A percentile compares a stretch with the other conserved stretches of the same genome.
These are phyloP conservation scores for Dendrolimus houi DNA, from an alignment of 2,888 invertebrate species.

Conservation along the genomic window DNA sequence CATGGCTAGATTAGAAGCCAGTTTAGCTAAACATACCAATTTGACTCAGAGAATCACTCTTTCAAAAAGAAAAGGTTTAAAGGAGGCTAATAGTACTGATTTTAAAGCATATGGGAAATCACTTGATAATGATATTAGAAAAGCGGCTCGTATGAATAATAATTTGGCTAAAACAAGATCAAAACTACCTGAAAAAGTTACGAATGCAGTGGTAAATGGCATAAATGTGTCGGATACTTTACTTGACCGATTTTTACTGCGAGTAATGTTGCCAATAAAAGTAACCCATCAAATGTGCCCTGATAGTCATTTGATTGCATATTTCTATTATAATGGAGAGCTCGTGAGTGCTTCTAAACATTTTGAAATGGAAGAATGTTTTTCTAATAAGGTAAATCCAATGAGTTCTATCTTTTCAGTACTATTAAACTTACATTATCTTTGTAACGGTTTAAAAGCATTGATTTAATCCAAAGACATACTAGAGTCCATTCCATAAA, in stretches of 20 bases:
- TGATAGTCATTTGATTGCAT: conserved; percentile 69
- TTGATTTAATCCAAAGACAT: no score
- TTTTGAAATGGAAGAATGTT: conserved; percentile 74
- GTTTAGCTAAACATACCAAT: conserved; percentile 1
- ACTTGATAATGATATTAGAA: neutral
- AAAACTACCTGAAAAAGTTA: conserved; percentile 4
- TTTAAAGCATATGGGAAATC: neutral
- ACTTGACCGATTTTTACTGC: conserved; percentile 39
- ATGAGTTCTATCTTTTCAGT: no score
- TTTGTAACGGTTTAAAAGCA: no score
- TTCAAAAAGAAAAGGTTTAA: conserved; percentile 3
- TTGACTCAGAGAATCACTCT: conserved; percentile 6
- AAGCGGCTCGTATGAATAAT: neutral
- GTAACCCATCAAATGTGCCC: conserved; percentile 71
- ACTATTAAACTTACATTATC: no score
- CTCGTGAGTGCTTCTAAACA: conserved; percentile 73
- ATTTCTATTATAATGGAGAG: conserved; percentile 73
- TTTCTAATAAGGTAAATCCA: conserved; percentile 69
- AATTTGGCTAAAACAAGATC: neutral
- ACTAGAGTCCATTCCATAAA: no score
- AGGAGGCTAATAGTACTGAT: neutral
- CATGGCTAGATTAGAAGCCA: conserved; percentile 6
- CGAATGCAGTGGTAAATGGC: neutral
- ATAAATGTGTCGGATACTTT: conserved; percentile 31
- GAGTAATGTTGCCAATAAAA: conserved; percentile 57